Conservation (phyloP, 2,797 vertebrate species). For the Triplophysa bombifrons region DNA sequence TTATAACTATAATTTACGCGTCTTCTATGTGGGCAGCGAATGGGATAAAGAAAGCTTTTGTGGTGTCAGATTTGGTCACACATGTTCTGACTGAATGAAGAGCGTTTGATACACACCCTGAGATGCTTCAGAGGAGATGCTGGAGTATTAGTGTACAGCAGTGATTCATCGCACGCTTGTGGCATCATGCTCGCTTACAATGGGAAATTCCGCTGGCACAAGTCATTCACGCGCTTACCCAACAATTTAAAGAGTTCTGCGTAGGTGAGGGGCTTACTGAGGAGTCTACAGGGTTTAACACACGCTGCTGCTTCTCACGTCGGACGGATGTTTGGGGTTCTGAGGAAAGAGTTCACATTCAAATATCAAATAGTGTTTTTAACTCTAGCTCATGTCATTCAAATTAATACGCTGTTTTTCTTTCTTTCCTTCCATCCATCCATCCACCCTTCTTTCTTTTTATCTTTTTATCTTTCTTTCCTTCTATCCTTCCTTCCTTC, state of each 20-base stretch:
- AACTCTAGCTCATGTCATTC: not conserved
- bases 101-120: conserved; percentile 33
- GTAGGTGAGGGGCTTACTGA: conserved; percentile 33
- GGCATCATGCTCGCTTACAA: conserved; percentile 43
- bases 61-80: conserved; percentile 5
- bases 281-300: conserved; percentile 5
- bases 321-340: not conserved
- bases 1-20: conserved; percentile 22
- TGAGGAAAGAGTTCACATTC: not conserved
- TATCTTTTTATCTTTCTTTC: too few species aligned
- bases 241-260: conserved; percentile 36
- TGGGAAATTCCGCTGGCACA: conserved; percentile 42
- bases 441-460: too few species aligned
- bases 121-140: conserved; percentile 27
- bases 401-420: too few species aligned
- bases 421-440: not conserved
- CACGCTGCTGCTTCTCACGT: conserved; percentile 9
- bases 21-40: conserved; percentile 22
- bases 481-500: too few species aligned
- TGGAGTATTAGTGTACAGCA: conserved; percentile 16
- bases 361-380: not conserved
- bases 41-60: conserved; percentile 33
- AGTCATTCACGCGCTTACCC: conserved; percentile 43
- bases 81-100: conserved; percentile 22
- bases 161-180: conserved; percentile 44